Evolutionary conservation across 2,888 invertebrate species (phyloP), one percentile per base, ranked within the genome.

Genomic region (Pimpla rufipes): DNA sequence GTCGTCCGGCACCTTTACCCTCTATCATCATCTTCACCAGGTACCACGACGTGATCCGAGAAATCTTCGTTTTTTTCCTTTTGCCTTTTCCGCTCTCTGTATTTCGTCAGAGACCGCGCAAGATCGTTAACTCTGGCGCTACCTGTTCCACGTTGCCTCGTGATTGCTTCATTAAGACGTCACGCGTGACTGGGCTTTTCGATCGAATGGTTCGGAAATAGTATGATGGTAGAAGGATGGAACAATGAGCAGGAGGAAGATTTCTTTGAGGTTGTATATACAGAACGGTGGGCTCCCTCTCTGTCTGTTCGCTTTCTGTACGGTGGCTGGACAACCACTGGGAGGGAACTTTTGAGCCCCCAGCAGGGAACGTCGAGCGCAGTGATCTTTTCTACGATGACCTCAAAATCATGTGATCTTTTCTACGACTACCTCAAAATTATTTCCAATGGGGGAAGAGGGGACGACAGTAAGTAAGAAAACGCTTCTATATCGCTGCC

Each of bases 121-220:
- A 77, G 67, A 77, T 77, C 68, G 68, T 77, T 77, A 59, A 68
- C 59, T 67, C 55, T 21, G 16, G 50, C 21, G 67, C 13, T 73
- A 75, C 66, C 64, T 68, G 77, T 47, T 76, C 50, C 50, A 59
- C 23, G 16, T 50, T 59, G 79, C 67, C 35, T 66, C 76, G 47
- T 85, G 85, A 86, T 86, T 86, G 86, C 86, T 86, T 86, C 84
- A 86, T 86, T 85, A 85, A 81, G 84, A 83, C 81, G 77, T 82
- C 79, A 84, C 70, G 76, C 66, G 29, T 66, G 64, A 84, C 85
- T 74, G 81, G 76, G 47, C n/a, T 18, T 79, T 52, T 78, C 70
- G 52, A 42, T 66, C 75, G 18, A 52, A 52, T 10, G 52, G 18
- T 52, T 52, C 21, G 18, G 5, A 18, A 21, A 52, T 18, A 50